A percentile compares a stretch with the other conserved stretches of the same genome.
Conservation (phyloP, 1,140 invertebrate species). For the Coptotermes formosanus region DNA sequence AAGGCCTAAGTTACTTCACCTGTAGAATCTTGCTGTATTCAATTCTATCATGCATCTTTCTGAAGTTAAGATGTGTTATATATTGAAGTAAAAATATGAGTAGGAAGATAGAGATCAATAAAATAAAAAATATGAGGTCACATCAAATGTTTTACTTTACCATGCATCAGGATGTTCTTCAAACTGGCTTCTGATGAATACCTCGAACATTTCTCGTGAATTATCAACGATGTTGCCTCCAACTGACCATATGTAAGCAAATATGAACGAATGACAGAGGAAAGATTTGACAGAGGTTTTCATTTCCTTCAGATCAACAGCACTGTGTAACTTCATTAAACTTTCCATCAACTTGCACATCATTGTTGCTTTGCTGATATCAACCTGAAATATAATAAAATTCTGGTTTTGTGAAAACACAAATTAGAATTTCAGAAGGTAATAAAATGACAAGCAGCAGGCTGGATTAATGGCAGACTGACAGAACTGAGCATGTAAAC, state of each 20-base stretch:
- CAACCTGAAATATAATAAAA: slow-evolving; percentile 59
- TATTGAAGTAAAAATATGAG: too few species aligned
- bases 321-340: slow-evolving; percentile 49
- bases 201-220: slow-evolving; percentile 67
- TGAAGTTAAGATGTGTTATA: too few species aligned
- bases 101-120: background rate
- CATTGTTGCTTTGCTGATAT: slow-evolving; percentile 74
- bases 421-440: background rate
- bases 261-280: slow-evolving; percentile 69
- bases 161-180: slow-evolving; percentile 63
- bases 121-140: background rate
- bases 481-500: too few species aligned
- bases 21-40: too few species aligned
- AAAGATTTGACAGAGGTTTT: slow-evolving; percentile 59
- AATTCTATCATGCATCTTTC: too few species aligned
- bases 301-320: slow-evolving; percentile 53
- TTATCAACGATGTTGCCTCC: slow-evolving; percentile 76
- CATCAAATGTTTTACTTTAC: slow-evolving; percentile 38
- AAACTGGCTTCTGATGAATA: slow-evolving; percentile 65
- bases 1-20: too few species aligned
- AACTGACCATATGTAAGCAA: slow-evolving; percentile 76
- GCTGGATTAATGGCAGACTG: too few species aligned
- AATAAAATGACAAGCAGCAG: too few species aligned
- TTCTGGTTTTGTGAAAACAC: background rate
- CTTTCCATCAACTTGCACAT: slow-evolving; percentile 71